A percentile compares a stretch with the other conserved stretches of the same genome.
These are phyloP conservation scores for Phylloscopus collybita DNA, from an alignment of 2,797 vertebrate genomes.

Conservation along the genomic window DNA sequence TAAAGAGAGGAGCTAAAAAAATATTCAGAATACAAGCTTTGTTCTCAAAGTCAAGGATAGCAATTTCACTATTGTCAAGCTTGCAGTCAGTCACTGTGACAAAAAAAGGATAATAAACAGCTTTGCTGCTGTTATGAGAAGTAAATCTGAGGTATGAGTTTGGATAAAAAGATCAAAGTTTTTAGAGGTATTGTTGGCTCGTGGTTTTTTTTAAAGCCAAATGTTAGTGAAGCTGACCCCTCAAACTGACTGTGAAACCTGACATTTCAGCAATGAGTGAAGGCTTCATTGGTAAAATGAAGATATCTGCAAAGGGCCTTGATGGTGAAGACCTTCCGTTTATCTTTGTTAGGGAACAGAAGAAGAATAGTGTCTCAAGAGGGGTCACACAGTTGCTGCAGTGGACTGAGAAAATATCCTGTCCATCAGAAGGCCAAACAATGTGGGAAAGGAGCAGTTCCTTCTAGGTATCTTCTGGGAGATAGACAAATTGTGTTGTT, in stretches of 20 bases:
- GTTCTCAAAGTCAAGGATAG: neutral
- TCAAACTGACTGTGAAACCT: neutral
- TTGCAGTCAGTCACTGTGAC: neutral
- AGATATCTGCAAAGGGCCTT: neutral
- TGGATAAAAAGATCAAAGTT: neutral
- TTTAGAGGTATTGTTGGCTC: neutral
- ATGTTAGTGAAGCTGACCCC: neutral
- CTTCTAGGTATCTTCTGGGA: neutral
- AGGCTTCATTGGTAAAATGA: neutral
- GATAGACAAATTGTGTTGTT: neutral
- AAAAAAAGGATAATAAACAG: neutral
- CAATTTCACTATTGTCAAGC: neutral
- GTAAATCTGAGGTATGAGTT: neutral
- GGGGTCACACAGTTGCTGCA: neutral
- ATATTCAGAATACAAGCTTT: neutral
- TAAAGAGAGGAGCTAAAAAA: neutral
- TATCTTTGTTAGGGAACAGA: neutral
- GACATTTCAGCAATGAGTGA: neutral
- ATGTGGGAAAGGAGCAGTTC: neutral
- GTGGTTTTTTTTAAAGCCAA: rapidly evolving
- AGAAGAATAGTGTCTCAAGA: neutral
- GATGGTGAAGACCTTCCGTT: neutral
- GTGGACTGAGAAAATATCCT: neutral
- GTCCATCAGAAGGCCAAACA: neutral
- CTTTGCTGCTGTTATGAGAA: neutral